A percentile compares a stretch with the other conserved stretches of the same genome.
These are phyloP conservation scores for Ips typographus DNA, from an alignment of 1,140 invertebrate species.

Conservation along the genomic window DNA sequence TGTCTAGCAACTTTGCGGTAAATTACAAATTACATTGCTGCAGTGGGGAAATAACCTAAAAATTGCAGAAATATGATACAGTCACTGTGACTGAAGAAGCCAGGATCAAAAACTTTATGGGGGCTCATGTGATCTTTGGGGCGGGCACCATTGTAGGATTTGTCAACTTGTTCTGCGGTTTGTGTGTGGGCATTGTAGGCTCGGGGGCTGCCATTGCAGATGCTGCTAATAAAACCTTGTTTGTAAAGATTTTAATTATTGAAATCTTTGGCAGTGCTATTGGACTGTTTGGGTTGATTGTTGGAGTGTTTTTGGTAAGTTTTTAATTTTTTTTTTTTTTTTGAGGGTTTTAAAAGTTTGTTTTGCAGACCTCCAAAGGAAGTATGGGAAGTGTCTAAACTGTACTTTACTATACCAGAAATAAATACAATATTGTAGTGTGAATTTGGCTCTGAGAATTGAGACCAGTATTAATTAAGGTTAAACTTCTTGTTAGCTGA, in stretches of 20 bases:
- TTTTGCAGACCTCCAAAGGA: constrained; percentile 43
- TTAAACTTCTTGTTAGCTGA: too few species aligned
- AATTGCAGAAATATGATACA: constrained; percentile 40
- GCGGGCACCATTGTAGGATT: constrained; percentile 79
- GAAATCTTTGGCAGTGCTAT: constrained; percentile 94
- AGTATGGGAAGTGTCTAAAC: constrained; percentile 30
- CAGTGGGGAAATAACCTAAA: neutral
- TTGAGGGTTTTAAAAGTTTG: constrained; percentile 1
- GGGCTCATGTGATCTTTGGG: constrained; percentile 83
- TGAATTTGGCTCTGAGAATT: too few species aligned
- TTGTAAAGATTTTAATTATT: constrained; percentile 90
- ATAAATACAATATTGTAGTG: too few species aligned
- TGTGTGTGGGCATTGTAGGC: constrained; percentile 85
- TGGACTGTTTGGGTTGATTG: constrained; percentile 89
- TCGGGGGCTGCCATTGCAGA: constrained; percentile 88
- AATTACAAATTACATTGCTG: neutral
- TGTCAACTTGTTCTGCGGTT: constrained; percentile 84
- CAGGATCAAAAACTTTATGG: constrained; percentile 57
- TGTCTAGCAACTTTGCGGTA: constrained; percentile 51
- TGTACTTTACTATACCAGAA: too few species aligned
- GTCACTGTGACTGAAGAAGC: constrained; percentile 25
- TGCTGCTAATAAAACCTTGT: constrained; percentile 84
- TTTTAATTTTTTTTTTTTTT: constrained; percentile 1
- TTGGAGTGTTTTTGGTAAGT: constrained; percentile 76
- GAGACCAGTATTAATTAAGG: too few species aligned